Percentiles rank a stretch among this genome's conserved stretches.
Evolutionary conservation across 2,888 invertebrate species (phyloP).

Genomic region (Parasteatoda lunata): DNA sequence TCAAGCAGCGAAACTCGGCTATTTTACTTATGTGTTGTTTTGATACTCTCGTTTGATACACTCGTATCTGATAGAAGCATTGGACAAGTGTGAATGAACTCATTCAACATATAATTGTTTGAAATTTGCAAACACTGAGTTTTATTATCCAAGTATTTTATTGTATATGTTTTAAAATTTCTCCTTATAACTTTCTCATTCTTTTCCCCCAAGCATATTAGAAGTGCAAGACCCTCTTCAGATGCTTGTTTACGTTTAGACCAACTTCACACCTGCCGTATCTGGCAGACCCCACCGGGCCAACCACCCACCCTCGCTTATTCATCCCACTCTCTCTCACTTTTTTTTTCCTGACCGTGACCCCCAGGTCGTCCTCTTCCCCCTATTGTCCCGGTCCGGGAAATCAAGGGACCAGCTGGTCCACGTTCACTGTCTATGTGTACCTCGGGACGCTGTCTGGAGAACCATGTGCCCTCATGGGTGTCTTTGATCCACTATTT

Average conservation of each 20-base stretch:
- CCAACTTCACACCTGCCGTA: conserved; percentile 62
- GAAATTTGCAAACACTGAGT: no score
- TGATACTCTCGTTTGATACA: no score
- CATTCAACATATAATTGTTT: no score
- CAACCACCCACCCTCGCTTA: conserved; percentile 52
- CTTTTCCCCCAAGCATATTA: conserved; percentile 1
- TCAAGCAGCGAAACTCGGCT: no score
- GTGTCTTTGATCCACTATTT: conserved; percentile 3
- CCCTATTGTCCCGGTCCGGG: conserved; percentile 61
- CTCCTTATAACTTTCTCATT: no score
- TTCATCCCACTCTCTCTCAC: conserved; percentile 34
- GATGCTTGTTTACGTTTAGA: conserved; percentile 56
- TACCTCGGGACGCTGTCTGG: conserved; percentile 30
- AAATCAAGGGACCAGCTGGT: conserved; percentile 58
- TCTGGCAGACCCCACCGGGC: conserved; percentile 44
- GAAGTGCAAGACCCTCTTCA: conserved; percentile 1
- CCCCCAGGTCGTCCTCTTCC: conserved; percentile 40
- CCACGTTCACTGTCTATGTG: conserved; percentile 48
- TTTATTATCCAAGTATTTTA: no score
- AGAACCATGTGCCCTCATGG: conserved; percentile 29
- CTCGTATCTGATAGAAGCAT: no score
- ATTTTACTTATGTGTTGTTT: no score
- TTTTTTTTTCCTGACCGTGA: conserved; percentile 58
- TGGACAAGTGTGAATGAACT: no score
- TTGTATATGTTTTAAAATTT: no score